Percentiles rank a stretch among this genome's conserved stretches.
phyloP scores from a whole-genome alignment of 2,797 vertebrate genomes.

The Phoeniculus purpureus region DNA sequence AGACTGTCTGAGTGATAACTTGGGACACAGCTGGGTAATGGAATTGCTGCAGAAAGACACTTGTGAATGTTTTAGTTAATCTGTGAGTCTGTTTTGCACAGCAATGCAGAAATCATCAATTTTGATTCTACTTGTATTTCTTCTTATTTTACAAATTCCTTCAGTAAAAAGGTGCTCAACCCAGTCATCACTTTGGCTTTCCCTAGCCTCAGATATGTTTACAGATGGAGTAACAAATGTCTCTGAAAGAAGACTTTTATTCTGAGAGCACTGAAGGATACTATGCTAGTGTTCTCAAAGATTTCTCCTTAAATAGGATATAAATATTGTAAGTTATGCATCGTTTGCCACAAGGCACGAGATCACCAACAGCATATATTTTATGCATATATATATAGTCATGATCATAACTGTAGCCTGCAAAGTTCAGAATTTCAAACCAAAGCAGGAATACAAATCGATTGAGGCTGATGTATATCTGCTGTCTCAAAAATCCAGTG shows the following conservation, averaged over 20 bases:
- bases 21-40: not conserved
- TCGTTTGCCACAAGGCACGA: not conserved
- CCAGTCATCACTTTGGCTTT: not conserved
- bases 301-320: not conserved
- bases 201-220: not conserved
- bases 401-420: not conserved
- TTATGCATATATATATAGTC: not conserved
- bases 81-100: not conserved
- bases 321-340: not conserved
- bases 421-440: not conserved
- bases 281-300: not conserved
- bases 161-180: not conserved
- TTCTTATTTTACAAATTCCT: not conserved
- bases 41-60: slow-evolving; percentile 6
- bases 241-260: not conserved
- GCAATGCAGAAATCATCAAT: not conserved
- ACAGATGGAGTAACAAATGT: not conserved
- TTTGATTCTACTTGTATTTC: not conserved
- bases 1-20: not conserved
- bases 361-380: not conserved
- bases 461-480: not conserved
- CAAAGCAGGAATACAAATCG: not conserved
- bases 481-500: not conserved
- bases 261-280: not conserved
- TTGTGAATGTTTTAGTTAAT: not conserved